A percentile compares a stretch with the other conserved stretches of the same genome.
phyloP scores from a whole-genome alignment of 1,140 invertebrate genomes.

The Macrosteles quadrilineatus region DNA sequence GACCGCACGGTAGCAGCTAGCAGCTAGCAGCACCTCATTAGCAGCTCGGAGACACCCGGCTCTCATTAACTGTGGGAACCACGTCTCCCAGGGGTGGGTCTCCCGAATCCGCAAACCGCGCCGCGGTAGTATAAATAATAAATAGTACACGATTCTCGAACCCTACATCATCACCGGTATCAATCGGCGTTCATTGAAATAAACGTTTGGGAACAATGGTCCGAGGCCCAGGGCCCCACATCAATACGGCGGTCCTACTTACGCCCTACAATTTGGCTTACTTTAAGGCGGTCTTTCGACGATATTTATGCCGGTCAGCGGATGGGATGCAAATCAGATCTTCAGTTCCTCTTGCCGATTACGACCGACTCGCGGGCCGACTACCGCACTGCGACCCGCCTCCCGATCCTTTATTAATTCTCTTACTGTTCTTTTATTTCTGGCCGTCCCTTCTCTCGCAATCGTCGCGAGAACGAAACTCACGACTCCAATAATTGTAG shows the following conservation, averaged over 20 bases:
- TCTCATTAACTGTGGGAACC: no score
- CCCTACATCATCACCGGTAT: neutral
- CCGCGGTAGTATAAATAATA: neutral
- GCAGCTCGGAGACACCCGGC: no score
- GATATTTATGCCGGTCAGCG: constrained; percentile 5
- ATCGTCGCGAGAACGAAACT: no score
- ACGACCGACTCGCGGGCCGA: neutral
- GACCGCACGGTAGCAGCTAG: no score
- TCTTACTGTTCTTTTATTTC: no score
- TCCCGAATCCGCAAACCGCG: neutral
- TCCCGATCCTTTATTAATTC: neutral
- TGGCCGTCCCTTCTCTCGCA: no score
- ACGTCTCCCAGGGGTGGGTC: no score
- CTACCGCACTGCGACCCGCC: constrained; percentile 4
- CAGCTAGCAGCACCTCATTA: no score
- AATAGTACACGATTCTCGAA: neutral
- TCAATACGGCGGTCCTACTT: constrained; percentile 4
- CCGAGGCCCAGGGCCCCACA: neutral
- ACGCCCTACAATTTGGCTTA: constrained; percentile 18
- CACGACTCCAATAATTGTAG: no score
- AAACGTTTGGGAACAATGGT: constrained; percentile 22
- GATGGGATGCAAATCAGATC: constrained; percentile 18
- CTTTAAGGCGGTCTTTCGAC: constrained; percentile 2
- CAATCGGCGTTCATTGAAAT: constrained; percentile 18
- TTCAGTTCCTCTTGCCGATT: neutral